These are phyloP conservation scores for zebrafish (Danio rerio) DNA, from an alignment of 2,113 vertebrate species.

Conservation along the genomic window GRCz12tu NC_133181.1:43144501-43145000, in stretches of 20 bases:
- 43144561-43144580: conserved; percentile 6
- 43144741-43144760: background rate
- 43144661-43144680: no score
- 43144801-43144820: background rate
- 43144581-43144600: conserved; percentile 1
- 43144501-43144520: background rate
- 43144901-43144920: background rate
- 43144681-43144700: background rate
- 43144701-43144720: no score
- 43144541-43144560: conserved; percentile 37
- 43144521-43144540: background rate
- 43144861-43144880: background rate
- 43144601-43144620: conserved; percentile 1
- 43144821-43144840: no score
- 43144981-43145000: background rate
- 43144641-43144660: background rate
- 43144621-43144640: background rate
- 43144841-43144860: no score
- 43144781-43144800: background rate
- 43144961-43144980: no score
- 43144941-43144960: background rate
- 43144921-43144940: background rate
- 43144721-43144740: no score
- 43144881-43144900: background rate
- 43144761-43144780: background rate